Percentiles rank a stretch among this genome's conserved stretches.
Evolutionary conservation across 2,888 invertebrate species (phyloP).

Genomic region (Dysmachus trigonus): DNA sequence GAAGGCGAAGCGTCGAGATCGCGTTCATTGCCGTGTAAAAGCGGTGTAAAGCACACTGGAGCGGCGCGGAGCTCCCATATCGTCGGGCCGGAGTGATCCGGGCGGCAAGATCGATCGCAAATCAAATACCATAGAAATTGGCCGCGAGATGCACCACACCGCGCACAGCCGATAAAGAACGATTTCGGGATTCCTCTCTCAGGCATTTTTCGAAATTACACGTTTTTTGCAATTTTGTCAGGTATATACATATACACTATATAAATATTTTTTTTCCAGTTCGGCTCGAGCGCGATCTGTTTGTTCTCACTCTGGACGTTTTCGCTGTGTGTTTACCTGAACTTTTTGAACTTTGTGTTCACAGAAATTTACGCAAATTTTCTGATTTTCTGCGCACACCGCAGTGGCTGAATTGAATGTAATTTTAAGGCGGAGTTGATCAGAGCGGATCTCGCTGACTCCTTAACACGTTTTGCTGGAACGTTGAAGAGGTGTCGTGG

Average conservation of each 20-base stretch:
- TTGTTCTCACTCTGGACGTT: neutral
- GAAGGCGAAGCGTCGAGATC: neutral
- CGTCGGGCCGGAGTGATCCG: neutral
- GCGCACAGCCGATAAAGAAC: neutral
- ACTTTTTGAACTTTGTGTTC: constrained; percentile 22
- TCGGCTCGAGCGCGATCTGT: neutral
- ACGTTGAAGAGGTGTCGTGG: neutral
- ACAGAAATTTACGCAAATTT: constrained; percentile 27
- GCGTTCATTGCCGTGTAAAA: neutral
- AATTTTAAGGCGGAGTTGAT: neutral
- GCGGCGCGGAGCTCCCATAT: neutral
- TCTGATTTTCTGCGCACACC: no score
- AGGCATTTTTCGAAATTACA: constrained; percentile 24
- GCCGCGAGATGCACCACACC: neutral
- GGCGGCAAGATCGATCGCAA: constrained; percentile 8
- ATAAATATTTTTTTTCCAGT: neutral
- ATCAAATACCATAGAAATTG: constrained; percentile 22
- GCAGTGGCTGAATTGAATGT: neutral
- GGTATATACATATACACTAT: no score
- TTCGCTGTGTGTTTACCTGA: constrained; percentile 15
- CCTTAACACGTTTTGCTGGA: neutral
- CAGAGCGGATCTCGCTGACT: neutral
- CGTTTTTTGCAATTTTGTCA: constrained; percentile 24
- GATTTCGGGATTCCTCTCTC: constrained; percentile 16
- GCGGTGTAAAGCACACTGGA: neutral